Evolutionary conservation across 2,888 invertebrate genomes (phyloP).

Genomic region (Allophyes oxyacanthae): DNA sequence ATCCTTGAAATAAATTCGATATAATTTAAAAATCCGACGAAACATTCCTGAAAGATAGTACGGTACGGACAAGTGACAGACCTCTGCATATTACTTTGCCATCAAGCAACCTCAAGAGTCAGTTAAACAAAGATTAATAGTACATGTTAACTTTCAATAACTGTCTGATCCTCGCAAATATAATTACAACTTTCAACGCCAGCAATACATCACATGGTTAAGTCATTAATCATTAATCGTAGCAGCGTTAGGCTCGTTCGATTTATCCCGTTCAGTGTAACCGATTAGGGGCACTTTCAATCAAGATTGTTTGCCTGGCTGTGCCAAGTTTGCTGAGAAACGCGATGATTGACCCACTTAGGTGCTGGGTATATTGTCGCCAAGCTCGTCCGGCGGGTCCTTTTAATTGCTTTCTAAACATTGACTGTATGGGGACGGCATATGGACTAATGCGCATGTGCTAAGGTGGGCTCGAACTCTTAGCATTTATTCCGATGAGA

Average conservation of each 20-base stretch:
- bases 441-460: slow-evolving; percentile 19
- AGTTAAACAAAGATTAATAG: slow-evolving; percentile 36
- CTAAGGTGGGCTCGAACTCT: background rate
- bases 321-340: slow-evolving; percentile 75
- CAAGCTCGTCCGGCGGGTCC: slow-evolving; percentile 31
- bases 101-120: slow-evolving; percentile 7
- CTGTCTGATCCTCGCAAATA: slow-evolving; percentile 37
- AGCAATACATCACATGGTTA: slow-evolving; percentile 58
- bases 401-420: slow-evolving; percentile 54
- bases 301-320: slow-evolving; percentile 79
- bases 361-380: slow-evolving; percentile 42
- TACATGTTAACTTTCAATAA: slow-evolving; percentile 33
- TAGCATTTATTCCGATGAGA: background rate
- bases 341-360: slow-evolving; percentile 74
- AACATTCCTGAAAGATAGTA: background rate
- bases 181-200: slow-evolving; percentile 60
- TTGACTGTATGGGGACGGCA: slow-evolving; percentile 21
- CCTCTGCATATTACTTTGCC: background rate
- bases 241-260: slow-evolving; percentile 57
- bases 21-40: too few species aligned
- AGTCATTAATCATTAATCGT: slow-evolving; percentile 63
- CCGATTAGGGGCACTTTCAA: slow-evolving; percentile 81
- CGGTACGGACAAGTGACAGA: background rate
- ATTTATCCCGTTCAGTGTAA: slow-evolving; percentile 69
- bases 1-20: too few species aligned